Evolutionary conservation across 2,113 vertebrate genomes (phyloP).

Genomic region (Taxidea taxus): DNA sequence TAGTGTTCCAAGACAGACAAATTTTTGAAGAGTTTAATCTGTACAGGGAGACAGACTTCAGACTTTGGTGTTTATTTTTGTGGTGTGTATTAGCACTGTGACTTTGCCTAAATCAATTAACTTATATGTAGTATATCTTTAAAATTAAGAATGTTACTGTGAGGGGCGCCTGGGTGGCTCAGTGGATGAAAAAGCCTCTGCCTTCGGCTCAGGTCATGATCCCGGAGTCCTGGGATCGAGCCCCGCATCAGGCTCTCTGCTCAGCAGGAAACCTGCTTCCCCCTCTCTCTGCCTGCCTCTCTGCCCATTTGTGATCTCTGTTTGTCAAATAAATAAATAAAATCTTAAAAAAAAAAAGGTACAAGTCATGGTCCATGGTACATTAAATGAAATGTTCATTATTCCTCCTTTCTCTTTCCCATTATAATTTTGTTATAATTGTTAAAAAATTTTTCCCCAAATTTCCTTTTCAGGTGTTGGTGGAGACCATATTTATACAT

Average conservation of each 20-base stretch:
- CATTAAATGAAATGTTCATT: neutral
- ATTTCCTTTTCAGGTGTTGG: conserved; percentile 86
- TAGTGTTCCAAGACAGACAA: neutral
- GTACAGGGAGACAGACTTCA: neutral
- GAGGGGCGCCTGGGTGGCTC: neutral
- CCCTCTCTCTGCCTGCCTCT: no score
- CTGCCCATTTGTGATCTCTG: no score
- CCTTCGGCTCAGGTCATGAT: no score
- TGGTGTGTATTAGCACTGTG: neutral
- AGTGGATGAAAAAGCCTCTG: no score
- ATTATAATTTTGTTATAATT: neutral
- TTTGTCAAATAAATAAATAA: no score
- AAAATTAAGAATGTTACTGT: neutral
- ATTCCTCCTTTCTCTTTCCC: neutral
- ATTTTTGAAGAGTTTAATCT: conserved; percentile 9
- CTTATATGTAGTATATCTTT: neutral
- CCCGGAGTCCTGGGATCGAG: no score
- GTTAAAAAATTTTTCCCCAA: neutral
- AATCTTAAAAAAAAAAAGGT: neutral
- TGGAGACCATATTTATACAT: conserved; percentile 90
- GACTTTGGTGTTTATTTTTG: conserved; percentile 22
- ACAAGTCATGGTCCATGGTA: neutral
- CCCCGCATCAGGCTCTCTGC: no score
- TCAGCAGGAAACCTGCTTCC: no score
- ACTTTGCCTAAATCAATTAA: neutral